Percentiles rank a stretch among this genome's conserved stretches.
Conservation (phyloP, 2,797 vertebrate genomes). For the Lacerta bilineata region DNA sequence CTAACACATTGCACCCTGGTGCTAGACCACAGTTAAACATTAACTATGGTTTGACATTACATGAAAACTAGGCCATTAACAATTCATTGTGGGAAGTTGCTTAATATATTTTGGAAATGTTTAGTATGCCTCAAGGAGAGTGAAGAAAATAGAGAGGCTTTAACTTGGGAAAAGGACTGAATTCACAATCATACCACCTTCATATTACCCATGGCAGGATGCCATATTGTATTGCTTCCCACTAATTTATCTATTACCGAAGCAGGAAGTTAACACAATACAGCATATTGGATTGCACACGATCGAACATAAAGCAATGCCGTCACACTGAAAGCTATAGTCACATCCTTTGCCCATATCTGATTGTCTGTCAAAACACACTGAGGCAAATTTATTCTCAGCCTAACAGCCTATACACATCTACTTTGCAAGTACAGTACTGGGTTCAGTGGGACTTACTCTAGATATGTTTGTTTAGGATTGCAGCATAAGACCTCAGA, state of each 20-base stretch:
- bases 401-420: not conserved
- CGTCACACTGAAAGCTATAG: not conserved
- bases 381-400: constrained; percentile 12
- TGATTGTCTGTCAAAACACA: not conserved
- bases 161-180: not conserved
- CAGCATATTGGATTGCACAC: not conserved
- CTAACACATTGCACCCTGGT: too few relatives aligned
- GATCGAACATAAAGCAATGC: not conserved
- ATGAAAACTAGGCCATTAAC: not conserved
- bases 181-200: not conserved
- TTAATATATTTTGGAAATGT: not conserved
- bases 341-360: not conserved
- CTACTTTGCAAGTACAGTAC: too few relatives aligned
- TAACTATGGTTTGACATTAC: too few relatives aligned
- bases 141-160: not conserved
- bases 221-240: not conserved
- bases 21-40: too few relatives aligned
- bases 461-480: too few relatives aligned
- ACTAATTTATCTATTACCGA: not conserved
- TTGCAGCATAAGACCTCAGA: constrained; percentile 27
- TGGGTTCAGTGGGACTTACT: too few relatives aligned
- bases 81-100: not conserved
- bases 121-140: not conserved
- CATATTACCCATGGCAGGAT: not conserved
- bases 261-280: not conserved